These are phyloP conservation scores for Bambusicola thoracicus DNA, from an alignment of 2,113 vertebrate genomes.

Conservation along the genomic window DNA sequence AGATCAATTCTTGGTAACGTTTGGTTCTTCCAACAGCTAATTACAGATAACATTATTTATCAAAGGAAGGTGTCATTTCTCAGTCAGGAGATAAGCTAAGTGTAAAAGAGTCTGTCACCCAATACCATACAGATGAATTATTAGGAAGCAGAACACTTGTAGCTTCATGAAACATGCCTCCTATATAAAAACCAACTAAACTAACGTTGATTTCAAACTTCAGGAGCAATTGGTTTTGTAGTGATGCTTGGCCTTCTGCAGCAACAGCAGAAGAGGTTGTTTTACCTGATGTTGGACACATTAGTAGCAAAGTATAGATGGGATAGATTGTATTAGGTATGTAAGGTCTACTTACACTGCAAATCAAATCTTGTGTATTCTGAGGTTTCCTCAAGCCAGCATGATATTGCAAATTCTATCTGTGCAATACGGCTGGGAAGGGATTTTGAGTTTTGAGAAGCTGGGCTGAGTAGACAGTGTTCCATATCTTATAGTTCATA, in stretches of 20 bases:
- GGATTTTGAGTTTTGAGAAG: neutral
- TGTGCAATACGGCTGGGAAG: neutral
- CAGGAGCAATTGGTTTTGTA: neutral
- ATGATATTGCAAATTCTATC: neutral
- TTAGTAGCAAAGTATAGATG: neutral
- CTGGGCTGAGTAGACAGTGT: neutral
- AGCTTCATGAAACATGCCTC: neutral
- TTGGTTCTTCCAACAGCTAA: constrained; percentile 19
- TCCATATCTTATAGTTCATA: no score
- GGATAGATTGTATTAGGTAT: neutral
- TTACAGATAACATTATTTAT: neutral
- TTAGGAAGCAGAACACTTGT: neutral
- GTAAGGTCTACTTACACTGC: neutral
- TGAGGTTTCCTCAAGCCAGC: neutral
- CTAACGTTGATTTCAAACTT: neutral
- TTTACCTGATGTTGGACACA: neutral
- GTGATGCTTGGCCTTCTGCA: neutral
- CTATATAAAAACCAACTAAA: neutral
- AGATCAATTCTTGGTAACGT: neutral
- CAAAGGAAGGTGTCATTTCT: neutral
- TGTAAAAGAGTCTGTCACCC: neutral
- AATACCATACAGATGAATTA: neutral
- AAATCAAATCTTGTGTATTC: neutral
- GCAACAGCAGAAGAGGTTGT: neutral
- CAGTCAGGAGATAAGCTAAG: neutral